Conservation (phyloP, 2,113 vertebrate species). For the Bothrops jararaca region DNA sequence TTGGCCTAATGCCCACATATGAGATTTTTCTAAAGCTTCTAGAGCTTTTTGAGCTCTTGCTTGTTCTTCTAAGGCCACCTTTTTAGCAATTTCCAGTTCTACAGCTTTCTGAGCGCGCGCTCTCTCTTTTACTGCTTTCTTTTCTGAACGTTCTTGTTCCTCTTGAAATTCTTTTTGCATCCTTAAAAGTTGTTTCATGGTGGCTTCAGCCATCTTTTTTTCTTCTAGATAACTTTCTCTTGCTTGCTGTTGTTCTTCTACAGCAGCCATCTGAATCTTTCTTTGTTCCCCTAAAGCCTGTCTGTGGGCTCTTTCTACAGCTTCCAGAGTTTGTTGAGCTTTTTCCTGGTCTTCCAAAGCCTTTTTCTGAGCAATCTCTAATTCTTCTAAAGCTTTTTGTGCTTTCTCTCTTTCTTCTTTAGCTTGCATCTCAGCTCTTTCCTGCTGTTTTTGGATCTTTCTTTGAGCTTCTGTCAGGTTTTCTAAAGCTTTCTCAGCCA, state of each 20-base stretch:
- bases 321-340: neutral
- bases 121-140: neutral
- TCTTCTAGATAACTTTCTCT: neutral
- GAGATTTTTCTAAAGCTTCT: neutral
- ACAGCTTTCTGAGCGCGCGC: neutral
- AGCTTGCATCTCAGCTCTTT: neutral
- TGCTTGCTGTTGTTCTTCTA: neutral
- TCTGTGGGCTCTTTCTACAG: neutral
- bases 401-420: neutral
- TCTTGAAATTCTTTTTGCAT: neutral
- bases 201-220: neutral
- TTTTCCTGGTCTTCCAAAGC: neutral
- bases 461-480: neutral
- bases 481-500: conserved; percentile 7
- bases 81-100: neutral
- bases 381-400: neutral
- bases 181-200: neutral
- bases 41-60: neutral
- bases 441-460: neutral
- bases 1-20: conserved; percentile 5
- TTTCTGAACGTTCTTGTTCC: neutral
- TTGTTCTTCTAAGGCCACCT: neutral
- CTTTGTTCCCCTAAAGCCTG: neutral
- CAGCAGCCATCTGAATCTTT: neutral
- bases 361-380: neutral